Evolutionary conservation across 1,140 invertebrate genomes (phyloP).

Genomic region (Pseudomyrmex cubaensis): DNA sequence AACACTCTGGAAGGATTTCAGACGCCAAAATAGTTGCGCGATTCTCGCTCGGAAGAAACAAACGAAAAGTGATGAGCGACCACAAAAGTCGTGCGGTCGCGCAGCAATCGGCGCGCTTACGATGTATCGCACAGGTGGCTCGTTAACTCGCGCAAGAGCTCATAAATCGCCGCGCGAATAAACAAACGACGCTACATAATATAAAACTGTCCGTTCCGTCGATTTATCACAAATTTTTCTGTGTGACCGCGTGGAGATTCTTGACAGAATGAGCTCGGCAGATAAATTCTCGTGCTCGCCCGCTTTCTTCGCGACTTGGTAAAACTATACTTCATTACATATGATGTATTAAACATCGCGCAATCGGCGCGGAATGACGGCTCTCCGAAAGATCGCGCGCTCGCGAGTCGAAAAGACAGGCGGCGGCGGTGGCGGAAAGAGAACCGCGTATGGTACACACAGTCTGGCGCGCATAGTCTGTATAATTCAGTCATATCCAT

Average conservation of each 20-base stretch:
- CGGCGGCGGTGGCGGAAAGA: slow-evolving; percentile 42
- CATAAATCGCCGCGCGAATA: slow-evolving; percentile 19
- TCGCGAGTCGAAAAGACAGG: slow-evolving; percentile 64
- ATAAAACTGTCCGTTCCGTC: background rate
- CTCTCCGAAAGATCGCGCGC: slow-evolving; percentile 71
- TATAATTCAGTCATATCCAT: slow-evolving; percentile 83
- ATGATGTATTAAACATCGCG: slow-evolving; percentile 70
- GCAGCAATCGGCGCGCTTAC: background rate
- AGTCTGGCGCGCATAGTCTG: slow-evolving; percentile 81
- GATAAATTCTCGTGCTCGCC: slow-evolving; percentile 43
- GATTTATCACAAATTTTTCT: background rate
- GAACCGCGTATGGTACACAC: slow-evolving; percentile 78
- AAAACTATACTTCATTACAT: slow-evolving; percentile 70
- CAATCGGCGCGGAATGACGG: slow-evolving; percentile 72
- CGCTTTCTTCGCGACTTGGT: slow-evolving; percentile 24
- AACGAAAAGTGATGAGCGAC: background rate
- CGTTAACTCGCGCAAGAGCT: background rate
- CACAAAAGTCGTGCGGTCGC: background rate
- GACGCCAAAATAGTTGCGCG: background rate
- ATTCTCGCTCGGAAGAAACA: background rate
- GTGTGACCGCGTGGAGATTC: background rate
- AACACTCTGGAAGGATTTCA: background rate
- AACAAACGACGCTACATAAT: background rate
- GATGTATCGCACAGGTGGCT: background rate
- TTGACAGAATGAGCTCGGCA: slow-evolving; percentile 3